These are phyloP conservation scores for Lepus oiostolus DNA, from an alignment of 2,797 vertebrate genomes.

Conservation along the genomic window DNA sequence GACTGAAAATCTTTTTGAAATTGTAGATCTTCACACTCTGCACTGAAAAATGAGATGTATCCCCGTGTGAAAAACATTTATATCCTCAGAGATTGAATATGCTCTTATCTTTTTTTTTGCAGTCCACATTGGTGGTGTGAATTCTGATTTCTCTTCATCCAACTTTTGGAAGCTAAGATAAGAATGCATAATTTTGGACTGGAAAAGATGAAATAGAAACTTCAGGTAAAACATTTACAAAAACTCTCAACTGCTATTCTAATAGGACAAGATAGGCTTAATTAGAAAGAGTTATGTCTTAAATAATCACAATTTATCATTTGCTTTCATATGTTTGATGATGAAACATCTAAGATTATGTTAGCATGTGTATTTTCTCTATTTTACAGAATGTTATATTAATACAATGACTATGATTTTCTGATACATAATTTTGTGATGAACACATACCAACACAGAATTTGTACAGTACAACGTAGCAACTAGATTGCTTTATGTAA, in stretches of 20 bases:
- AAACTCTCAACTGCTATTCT: background rate
- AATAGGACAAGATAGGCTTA: background rate
- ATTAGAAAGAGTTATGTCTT: background rate
- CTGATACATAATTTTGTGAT: too few species aligned
- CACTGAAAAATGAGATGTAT: background rate
- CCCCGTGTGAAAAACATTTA: background rate
- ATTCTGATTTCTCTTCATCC: background rate
- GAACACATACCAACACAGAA: background rate
- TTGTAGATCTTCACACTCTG: background rate
- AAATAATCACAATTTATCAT: background rate
- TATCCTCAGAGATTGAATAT: background rate
- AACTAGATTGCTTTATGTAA: background rate
- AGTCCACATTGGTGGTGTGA: accelerated
- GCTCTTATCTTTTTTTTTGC: background rate
- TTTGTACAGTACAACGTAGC: background rate
- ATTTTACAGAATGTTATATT: background rate
- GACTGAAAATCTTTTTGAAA: background rate
- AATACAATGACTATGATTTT: background rate
- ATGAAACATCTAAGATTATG: background rate
- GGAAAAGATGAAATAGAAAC: background rate
- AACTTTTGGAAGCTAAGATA: background rate
- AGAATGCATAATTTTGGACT: background rate
- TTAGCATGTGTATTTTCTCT: background rate
- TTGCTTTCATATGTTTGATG: background rate
- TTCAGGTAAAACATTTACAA: background rate